Evolutionary conservation across 2,888 invertebrate genomes (phyloP), one percentile per base, ranked within the genome.

Genomic region (Leuctra nigra): DNA sequence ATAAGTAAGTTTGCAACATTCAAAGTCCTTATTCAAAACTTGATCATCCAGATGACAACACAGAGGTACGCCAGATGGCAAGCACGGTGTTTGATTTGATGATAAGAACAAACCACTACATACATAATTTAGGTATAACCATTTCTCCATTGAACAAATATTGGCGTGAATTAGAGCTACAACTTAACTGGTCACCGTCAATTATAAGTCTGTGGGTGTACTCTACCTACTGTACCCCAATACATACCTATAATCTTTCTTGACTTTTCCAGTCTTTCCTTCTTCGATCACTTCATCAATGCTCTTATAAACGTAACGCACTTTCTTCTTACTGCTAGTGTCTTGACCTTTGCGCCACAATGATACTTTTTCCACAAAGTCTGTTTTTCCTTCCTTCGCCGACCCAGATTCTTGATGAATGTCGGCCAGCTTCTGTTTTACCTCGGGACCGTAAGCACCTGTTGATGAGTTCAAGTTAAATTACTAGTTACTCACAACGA

Each of bases 261-360:
- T 41, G 16, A 41, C 41, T 41, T 41, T 41, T 18, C 41, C 41
- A 16, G 41, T 41, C 18, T 41, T 41, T 14, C 89, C 88, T 78
- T 92, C 87, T 74, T 91, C 91, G 65, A 94, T 82, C 55, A 94
- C 89, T 69, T 94, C 92, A 63, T 91, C 91, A 0, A 91, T 86
- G 61, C 87, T 90, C 63, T 85, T 78, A 71, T 91, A 93, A 69
- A 84, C 83, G 72, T 92, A 92, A 20, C 87, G 81, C 0, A 86
- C 81, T 66, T 83, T 85, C 60, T 81, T 83, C 62, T 81, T 81
- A 38, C 64, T 68, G 6, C 61, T 62, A 29, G 55, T 65, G 1
- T 65, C 67, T 18, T 75, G 78, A 11, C 72, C 75, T 66, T 83
- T 83, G 61, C 80, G 76, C 90, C 91, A 91, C 67, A 87, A 82